Evolutionary conservation across 2,113 vertebrate species (phyloP).

Genomic region (Tautogolabrus adspersus): DNA sequence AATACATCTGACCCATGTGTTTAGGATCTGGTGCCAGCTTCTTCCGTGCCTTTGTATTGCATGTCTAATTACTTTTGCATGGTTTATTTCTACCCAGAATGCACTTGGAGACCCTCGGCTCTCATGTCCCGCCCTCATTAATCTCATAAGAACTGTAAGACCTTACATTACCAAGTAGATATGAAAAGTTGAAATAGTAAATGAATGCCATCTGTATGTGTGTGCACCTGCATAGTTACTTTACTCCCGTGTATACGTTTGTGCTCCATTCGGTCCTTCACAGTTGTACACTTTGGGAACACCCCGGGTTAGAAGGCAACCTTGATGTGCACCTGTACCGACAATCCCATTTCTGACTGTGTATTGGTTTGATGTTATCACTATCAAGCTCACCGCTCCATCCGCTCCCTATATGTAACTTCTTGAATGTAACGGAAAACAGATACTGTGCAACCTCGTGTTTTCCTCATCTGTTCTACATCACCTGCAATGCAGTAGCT

Average conservation of each 20-base stretch:
- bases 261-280: not conserved
- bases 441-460: conserved; percentile 57
- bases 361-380: conserved; percentile 66
- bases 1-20: conserved; percentile 8
- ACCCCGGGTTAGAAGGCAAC: not conserved
- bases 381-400: conserved; percentile 22
- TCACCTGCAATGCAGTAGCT: conserved; percentile 69
- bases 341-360: conserved; percentile 39
- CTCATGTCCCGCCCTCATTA: conserved; percentile 61
- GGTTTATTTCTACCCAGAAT: conserved; percentile 57
- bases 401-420: conserved; percentile 46
- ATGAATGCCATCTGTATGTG: no score
- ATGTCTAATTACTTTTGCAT: not conserved
- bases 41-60: not conserved
- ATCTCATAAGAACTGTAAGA: conserved; percentile 8
- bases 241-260: no score
- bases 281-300: not conserved
- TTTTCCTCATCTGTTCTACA: conserved; percentile 72
- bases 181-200: no score
- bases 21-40: not conserved
- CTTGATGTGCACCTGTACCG: conserved; percentile 49
- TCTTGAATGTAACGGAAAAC: conserved; percentile 71
- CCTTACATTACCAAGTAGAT: no score
- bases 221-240: no score
- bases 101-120: conserved; percentile 26